Base-by-base conservation (phyloP, 2,113 vertebrate species). In the Elachura formosa region DNA sequence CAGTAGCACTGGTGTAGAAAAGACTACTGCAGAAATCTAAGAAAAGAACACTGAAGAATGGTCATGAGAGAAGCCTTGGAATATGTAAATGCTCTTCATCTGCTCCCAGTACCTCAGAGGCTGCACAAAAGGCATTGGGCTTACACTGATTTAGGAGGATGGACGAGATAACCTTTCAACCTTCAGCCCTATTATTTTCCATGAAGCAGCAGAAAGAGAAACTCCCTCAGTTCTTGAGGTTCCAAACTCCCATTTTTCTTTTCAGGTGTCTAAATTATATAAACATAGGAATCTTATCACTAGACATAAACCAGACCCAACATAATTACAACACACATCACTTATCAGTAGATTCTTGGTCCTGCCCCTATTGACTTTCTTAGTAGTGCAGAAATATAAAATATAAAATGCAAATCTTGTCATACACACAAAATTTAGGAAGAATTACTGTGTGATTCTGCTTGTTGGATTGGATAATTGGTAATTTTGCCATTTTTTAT, bases 231-330 rank as follows among this genome's bases (percentile, higher is more conserved):
- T 87, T 94, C 58, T 52, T 46, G 81, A 96, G 62, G 71, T 34
- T 94, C 83, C 56, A 82, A 91, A 68, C 4, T 59, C 72, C 54
- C 80, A 90, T 91, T 94, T 94, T 90, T 96, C 91, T 87, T 94
- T 83, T 66, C 71, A 95, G 93, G 91, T 92, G 87, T 89, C 89
- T 51, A 48, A 86, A 59, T 92, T 74, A 74, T 54, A 85, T 85
- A 97, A 94, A 96, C 93, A 93, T 33, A 36, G 33, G 55, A 90
- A 74, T 90, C 90, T 97, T 97, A 92, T 87, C 92, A 67, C 81
- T 28, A 55, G 87, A 96, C 89, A 84, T 41, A 89, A 95, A 86
- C 66, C 89, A 97, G 94, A 82, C 29, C 54, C 45, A 80, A 41
- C 29, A 54, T 23, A 90, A 93, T 93, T 94, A 84, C 74, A 93